A percentile compares a stretch with the other conserved stretches of the same genome.
Evolutionary conservation across 2,888 invertebrate species (phyloP).

Genomic region (Epinotia ramella): DNA sequence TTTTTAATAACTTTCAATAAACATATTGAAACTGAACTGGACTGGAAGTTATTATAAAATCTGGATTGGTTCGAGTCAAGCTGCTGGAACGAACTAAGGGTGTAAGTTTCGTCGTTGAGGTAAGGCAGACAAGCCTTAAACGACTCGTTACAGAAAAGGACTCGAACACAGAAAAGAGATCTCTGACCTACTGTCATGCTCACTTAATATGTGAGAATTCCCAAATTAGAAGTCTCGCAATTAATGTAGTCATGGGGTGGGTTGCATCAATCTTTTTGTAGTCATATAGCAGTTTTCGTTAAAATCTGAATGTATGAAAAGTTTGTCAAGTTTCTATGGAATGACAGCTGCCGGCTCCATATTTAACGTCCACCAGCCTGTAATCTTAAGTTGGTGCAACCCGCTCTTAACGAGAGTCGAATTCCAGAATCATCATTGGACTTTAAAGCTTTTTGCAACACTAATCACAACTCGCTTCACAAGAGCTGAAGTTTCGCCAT

Average conservation of each 20-base stretch:
- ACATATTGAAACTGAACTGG: not conserved
- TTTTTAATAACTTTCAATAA: constrained; percentile 1
- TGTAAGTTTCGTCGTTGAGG: not conserved
- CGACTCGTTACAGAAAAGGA: not conserved
- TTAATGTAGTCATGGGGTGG: not conserved
- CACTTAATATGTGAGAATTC: not conserved
- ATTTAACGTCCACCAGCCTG: too few relatives aligned
- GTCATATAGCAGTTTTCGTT: too few relatives aligned
- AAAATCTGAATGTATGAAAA: too few relatives aligned
- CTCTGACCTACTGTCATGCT: not conserved
- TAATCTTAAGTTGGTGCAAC: too few relatives aligned
- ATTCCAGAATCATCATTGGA: not conserved
- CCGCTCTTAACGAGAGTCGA: not conserved
- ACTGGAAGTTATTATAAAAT: not conserved
- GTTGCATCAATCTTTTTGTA: too few relatives aligned
- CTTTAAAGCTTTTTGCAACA: not conserved
- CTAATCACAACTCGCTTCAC: not conserved
- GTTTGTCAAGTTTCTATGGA: too few relatives aligned
- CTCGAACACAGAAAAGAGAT: not conserved
- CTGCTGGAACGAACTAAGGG: not conserved
- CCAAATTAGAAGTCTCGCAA: not conserved
- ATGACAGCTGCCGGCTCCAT: too few relatives aligned
- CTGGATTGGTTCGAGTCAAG: not conserved
- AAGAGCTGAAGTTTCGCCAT: constrained; percentile 15
- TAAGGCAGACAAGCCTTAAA: not conserved